Conservation (phyloP, 2,113 vertebrate species). For the Vireo altiloquus region DNA sequence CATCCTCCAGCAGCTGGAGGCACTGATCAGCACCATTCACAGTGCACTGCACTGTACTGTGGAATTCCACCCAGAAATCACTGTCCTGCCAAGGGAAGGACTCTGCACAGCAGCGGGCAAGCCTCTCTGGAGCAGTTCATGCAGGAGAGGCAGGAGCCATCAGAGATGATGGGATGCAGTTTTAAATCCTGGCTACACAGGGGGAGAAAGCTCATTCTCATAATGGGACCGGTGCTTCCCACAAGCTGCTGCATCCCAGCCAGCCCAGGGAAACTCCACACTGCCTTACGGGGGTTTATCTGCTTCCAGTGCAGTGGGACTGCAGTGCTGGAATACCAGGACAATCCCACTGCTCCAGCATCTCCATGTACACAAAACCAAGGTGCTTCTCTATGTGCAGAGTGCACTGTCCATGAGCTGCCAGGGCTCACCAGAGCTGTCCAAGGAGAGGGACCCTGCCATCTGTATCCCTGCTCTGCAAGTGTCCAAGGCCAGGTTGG, state of each 20-base stretch:
- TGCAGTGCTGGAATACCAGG: neutral
- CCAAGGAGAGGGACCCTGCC: neutral
- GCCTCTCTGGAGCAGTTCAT: neutral
- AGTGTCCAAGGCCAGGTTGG: neutral
- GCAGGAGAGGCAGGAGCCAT: neutral
- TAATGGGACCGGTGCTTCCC: neutral
- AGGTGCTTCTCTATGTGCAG: neutral
- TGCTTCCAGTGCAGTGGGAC: neutral
- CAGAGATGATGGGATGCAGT: neutral
- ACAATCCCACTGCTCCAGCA: neutral
- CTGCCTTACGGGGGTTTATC: fast-evolving
- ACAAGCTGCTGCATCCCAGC: neutral
- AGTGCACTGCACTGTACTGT: fast-evolving
- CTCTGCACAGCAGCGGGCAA: neutral
- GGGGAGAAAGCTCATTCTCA: neutral
- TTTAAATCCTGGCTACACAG: neutral
- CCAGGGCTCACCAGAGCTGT: neutral
- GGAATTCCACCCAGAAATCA: neutral
- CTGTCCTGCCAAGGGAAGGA: neutral
- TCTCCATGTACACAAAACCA: fast-evolving
- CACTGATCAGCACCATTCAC: neutral
- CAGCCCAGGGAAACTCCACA: neutral
- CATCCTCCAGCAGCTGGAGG: neutral
- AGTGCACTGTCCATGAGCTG: neutral
- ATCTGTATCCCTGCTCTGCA: neutral